These are phyloP conservation scores for Phrynocephalus versicolor DNA, from an alignment of 2,113 vertebrate species.

Conservation along the genomic window DNA sequence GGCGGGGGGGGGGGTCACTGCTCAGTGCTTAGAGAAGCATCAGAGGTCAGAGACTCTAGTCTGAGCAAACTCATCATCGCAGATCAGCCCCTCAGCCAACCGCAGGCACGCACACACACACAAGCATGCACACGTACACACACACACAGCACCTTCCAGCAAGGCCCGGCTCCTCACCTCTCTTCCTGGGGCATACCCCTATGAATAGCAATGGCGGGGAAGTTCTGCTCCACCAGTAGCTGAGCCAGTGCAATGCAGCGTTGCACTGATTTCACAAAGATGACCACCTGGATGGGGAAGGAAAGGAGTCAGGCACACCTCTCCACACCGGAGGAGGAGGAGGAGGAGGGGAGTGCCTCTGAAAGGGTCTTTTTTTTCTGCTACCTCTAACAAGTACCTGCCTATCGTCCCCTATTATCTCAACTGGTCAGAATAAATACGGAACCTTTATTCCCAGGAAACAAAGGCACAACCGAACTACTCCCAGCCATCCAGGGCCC, in stretches of 20 bases:
- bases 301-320: background rate
- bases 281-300: constrained; percentile 76
- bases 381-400: background rate
- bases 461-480: background rate
- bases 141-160: fast-evolving
- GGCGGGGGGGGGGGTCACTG: background rate
- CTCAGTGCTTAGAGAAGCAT: constrained; percentile 20
- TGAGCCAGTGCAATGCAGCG: constrained; percentile 84
- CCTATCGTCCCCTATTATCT: background rate
- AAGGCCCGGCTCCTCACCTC: constrained; percentile 61
- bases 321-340: background rate
- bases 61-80: constrained; percentile 33
- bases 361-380: background rate
- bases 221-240: constrained; percentile 86
- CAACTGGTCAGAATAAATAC: background rate
- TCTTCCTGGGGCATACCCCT: constrained; percentile 85
- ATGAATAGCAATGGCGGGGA: constrained; percentile 84
- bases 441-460: background rate
- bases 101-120: fast-evolving
- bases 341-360: background rate
- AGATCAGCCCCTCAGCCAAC: background rate
- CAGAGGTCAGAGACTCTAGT: constrained; percentile 36
- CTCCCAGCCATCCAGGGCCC: background rate
- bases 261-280: constrained; percentile 85
- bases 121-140: no score